Base-by-base conservation (phyloP, 1,140 invertebrate species). In the Aphaenogaster rudis region DNA sequence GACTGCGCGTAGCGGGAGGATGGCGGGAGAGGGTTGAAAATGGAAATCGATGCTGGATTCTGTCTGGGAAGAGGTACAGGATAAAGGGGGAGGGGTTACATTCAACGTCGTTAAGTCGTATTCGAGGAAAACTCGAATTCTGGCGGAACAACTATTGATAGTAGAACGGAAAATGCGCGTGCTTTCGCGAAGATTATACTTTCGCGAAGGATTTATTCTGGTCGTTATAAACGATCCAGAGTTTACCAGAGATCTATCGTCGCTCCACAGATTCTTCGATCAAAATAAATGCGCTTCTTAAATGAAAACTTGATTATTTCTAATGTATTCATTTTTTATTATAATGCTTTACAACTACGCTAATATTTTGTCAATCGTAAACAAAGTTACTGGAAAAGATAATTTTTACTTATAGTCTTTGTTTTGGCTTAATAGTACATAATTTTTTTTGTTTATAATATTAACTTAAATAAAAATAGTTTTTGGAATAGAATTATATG, bases 11-110 rank as follows among this genome's bases (percentile, higher is more conserved):
- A 67, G 45, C 21, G 63, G 80, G 59, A 42, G 77, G 45, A 42
- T 52, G 54, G 39, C 64, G 61, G 69, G 88, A 80, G 64, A 71
- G 74, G 84, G 71, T 71, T 87, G 77, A 91, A 90, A 93, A 93
- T 93, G 89, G 88, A 93, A 92, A 93, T 92, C 92, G 89, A 93
- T 93, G 88, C 76, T 13, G 81, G 59, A 87, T 50, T 86, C 77
- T 45, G 80, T 74, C 69, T 52, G 28, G 33, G 42, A 59, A 48
- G 63, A 57, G 59, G 36, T 28, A 45, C 17, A 13, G 17, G 42
- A 67, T 28, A 50, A 69, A 36, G 69, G 77, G 52, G 54, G 61
- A 45, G 80, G 64, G 78, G 79, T 78, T 86, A 90, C 85, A 88
- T 90, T 87, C 85, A 82, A 66, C 74, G 79, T 87, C 84, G 87